Conservation (phyloP, 2,888 invertebrate species). For the Lycaena phlaeas region DNA sequence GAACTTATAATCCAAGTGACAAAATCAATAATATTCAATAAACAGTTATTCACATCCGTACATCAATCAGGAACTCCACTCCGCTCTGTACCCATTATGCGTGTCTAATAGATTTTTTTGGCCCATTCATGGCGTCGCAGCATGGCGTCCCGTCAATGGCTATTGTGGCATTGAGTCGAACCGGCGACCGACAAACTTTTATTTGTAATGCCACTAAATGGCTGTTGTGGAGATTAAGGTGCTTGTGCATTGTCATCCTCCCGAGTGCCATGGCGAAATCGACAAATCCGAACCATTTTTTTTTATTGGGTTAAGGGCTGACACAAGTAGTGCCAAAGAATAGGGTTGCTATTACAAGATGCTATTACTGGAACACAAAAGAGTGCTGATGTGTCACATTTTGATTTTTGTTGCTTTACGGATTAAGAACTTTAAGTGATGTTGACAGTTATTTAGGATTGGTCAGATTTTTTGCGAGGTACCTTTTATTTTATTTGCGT, state of each 20-base stretch:
- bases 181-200: conserved; percentile 57
- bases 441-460: conserved; percentile 26
- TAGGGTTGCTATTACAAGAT: conserved; percentile 7
- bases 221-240: conserved; percentile 67
- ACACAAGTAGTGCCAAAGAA: conserved; percentile 3
- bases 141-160: conserved; percentile 65
- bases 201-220: conserved; percentile 68
- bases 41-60: conserved; percentile 22
- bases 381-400: conserved; percentile 58
- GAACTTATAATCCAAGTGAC: neutral
- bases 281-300: conserved; percentile 31
- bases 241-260: conserved; percentile 51
- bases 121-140: conserved; percentile 63
- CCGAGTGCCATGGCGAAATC: conserved; percentile 37
- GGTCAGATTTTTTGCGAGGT: conserved; percentile 25
- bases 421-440: conserved; percentile 46
- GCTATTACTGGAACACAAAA: conserved; percentile 31
- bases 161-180: conserved; percentile 51
- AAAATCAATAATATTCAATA: conserved; percentile 19
- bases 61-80: conserved; percentile 42
- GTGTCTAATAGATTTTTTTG: conserved; percentile 69
- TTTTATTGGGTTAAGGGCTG: neutral
- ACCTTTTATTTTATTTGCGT: conserved; percentile 7
- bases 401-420: conserved; percentile 44
- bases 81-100: conserved; percentile 56